These are phyloP conservation scores for Brienomyrus longianalis DNA, from an alignment of 2,113 vertebrate species.

Conservation along the genomic window DNA sequence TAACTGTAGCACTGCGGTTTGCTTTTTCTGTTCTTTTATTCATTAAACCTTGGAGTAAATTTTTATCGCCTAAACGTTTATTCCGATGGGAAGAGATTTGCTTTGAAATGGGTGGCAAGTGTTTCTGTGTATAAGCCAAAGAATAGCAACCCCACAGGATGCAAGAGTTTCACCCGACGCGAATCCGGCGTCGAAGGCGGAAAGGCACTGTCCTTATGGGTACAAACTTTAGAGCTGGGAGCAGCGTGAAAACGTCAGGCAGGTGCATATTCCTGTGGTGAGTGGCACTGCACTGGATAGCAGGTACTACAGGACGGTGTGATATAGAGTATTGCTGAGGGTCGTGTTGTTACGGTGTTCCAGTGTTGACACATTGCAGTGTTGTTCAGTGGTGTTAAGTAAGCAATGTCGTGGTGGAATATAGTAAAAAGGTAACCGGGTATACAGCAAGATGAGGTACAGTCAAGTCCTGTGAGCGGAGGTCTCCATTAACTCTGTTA, in stretches of 20 bases:
- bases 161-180: not conserved
- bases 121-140: slow-evolving; percentile 15
- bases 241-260: not conserved
- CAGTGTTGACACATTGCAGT: not conserved
- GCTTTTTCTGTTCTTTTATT: not conserved
- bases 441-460: not conserved
- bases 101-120: not conserved
- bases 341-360: not conserved
- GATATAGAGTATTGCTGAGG: not conserved
- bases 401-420: not conserved
- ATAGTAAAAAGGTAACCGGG: not conserved
- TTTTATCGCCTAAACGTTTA: not conserved
- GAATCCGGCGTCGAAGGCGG: not conserved
- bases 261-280: not conserved
- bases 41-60: not conserved
- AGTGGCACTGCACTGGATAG: not conserved
- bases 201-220: not conserved
- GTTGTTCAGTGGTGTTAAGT: not conserved
- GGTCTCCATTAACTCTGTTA: not conserved
- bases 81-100: not conserved
- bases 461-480: not conserved
- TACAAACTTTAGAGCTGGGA: not conserved
- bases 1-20: not conserved
- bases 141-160: not conserved
- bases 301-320: not conserved